Base-by-base conservation (phyloP, 1,140 invertebrate genomes). In the Probaryconus sp. region DNA sequence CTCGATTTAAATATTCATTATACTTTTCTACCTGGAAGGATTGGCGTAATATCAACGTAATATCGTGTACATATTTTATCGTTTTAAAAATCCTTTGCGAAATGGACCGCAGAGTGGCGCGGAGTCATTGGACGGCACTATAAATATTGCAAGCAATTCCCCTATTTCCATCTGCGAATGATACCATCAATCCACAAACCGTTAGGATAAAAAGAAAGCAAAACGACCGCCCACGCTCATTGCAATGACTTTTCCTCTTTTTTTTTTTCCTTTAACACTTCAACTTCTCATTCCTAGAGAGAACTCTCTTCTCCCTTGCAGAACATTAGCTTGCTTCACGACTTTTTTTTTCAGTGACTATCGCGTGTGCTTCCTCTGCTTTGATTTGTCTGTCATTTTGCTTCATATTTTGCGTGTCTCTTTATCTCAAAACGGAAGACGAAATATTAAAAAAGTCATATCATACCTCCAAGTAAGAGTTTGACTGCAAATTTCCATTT, bases 111-210 rank as follows among this genome's bases (percentile, higher is more conserved):
- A 31, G 20, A 35, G n/a, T 35, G 28, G 26, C 33, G 26, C 20
- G 35, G 16, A 18, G 31, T 38, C 18, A 51, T 28, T 56, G 20
- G 14, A 28, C 24, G 42, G 43, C 70, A 61, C 55, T 74, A 51
- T 74, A 74, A 74, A 74, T 63, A 75, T 78, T 78, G 48, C 60
- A 71, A 55, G 56, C 67, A 60, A 75, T 78, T 72, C 58, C 63
- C 58, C 50, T 48, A 65, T 75, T 78, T 72, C 67, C 71, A 78
- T 74, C 71, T 75, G 58, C 76, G 58, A 78, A 64, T 72, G 76
- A 77, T 77, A 77, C 53, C 70, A 77, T 77, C 76, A 77, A 77
- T 77, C 76, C 76, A 74, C 76, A 77, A 68, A 61, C 55, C 35
- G 40, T 40, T 55, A 38, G 55, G 13, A 67, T 73, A 70, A 70